Conservation (phyloP, 2,888 invertebrate species). For the Andrena dorsata region DNA sequence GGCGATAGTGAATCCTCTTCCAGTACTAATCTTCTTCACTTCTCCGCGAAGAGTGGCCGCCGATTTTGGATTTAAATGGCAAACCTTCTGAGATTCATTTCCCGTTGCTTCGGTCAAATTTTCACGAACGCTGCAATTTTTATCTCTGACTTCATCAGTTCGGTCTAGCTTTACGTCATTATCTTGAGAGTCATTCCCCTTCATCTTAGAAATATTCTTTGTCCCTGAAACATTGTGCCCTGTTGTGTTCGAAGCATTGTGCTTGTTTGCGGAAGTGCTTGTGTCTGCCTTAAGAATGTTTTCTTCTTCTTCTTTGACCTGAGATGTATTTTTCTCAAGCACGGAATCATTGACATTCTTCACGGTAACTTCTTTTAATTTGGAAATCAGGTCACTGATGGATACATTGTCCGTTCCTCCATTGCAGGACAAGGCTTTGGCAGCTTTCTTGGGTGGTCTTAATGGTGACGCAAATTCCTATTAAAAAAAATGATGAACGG, state of each 20-base stretch:
- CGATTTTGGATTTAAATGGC: neutral
- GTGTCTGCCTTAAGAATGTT: neutral
- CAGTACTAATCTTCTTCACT: slow-evolving; percentile 40
- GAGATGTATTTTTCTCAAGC: neutral
- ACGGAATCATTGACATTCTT: neutral
- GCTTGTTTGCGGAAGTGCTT: neutral
- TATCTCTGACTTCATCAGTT: too few species aligned
- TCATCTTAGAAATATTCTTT: neutral
- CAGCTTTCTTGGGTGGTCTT: slow-evolving; percentile 38
- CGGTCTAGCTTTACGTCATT: neutral
- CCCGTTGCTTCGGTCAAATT: neutral
- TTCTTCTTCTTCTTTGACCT: too few species aligned
- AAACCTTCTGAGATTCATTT: neutral
- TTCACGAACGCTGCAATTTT: neutral
- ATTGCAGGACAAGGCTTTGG: neutral
- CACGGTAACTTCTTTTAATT: neutral
- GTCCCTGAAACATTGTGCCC: too few species aligned
- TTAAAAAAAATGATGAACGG: neutral
- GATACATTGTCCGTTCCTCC: neutral
- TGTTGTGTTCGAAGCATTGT: neutral
- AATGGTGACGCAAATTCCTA: slow-evolving; percentile 38
- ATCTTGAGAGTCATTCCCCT: neutral
- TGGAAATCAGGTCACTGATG: neutral
- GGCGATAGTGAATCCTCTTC: slow-evolving; percentile 46
- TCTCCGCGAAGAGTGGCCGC: neutral